A percentile compares a stretch with the other conserved stretches of the same genome.
These are phyloP conservation scores for Ceyx margarethae DNA, from an alignment of 2,113 vertebrate genomes.

Conservation along the genomic window DNA sequence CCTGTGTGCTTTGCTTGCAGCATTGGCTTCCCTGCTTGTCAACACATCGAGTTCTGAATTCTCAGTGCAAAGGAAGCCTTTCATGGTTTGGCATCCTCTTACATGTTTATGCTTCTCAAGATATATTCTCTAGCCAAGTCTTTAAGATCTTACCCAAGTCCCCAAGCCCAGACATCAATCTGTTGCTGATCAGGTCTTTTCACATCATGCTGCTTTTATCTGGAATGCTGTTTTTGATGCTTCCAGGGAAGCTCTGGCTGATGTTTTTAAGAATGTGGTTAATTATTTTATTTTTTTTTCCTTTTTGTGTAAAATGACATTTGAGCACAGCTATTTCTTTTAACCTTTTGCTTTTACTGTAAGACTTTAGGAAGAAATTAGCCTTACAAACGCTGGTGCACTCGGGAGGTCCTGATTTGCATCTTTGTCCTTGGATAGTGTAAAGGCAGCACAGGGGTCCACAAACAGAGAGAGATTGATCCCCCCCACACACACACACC, in stretches of 20 bases:
- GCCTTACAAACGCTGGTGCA: conserved; percentile 40
- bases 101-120: conserved; percentile 61
- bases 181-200: conserved; percentile 69
- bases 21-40: conserved; percentile 51
- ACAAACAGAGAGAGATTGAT: conserved; percentile 4
- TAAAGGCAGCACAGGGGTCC: conserved; percentile 17
- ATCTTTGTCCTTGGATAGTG: conserved; percentile 62
- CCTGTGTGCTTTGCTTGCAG: conserved; percentile 42
- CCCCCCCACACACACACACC: neutral
- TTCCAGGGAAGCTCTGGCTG: conserved; percentile 35
- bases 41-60: conserved; percentile 27
- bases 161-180: conserved; percentile 63
- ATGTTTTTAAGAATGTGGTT: conserved; percentile 53
- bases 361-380: conserved; percentile 48
- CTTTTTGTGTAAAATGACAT: conserved; percentile 43
- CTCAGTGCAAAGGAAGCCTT: conserved; percentile 54
- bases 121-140: conserved; percentile 59
- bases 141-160: conserved; percentile 63
- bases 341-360: conserved; percentile 18
- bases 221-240: conserved; percentile 58
- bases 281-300: neutral
- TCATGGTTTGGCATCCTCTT: conserved; percentile 59
- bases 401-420: conserved; percentile 2
- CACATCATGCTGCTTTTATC: conserved; percentile 55
- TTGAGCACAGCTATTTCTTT: conserved; percentile 48